phyloP scores from a whole-genome alignment of 2,113 vertebrate species.

The Anoura caudifer region DNA sequence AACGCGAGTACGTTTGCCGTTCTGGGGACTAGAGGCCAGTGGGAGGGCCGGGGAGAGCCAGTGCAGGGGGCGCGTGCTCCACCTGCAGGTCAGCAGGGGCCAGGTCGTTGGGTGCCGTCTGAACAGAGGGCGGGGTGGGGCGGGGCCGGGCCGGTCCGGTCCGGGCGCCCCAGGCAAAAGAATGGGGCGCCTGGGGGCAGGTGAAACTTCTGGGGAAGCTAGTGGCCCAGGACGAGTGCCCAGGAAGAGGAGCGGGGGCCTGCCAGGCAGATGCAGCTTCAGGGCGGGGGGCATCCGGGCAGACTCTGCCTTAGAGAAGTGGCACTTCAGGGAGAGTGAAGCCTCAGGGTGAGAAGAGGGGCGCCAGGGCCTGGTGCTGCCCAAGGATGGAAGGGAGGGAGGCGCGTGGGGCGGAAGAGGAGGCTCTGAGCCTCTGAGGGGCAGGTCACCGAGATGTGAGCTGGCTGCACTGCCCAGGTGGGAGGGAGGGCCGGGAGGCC shows the following conservation, averaged over 20 bases:
- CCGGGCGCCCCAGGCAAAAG: neutral
- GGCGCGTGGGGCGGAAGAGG: rapidly evolving
- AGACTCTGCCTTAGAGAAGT: neutral
- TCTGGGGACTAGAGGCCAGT: no score
- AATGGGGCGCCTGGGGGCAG: neutral
- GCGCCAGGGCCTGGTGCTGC: neutral
- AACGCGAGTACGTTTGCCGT: neutral
- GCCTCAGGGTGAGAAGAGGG: neutral
- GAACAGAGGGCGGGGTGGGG: neutral
- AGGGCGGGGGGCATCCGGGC: no score
- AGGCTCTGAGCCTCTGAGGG: neutral
- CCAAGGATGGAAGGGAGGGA: rapidly evolving
- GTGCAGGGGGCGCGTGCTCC: neutral
- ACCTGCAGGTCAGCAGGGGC: neutral
- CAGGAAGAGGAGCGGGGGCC: no score
- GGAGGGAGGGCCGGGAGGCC: no score
- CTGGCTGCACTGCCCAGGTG: neutral
- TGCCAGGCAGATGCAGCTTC: neutral
- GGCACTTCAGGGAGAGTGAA: neutral
- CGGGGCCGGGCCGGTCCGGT: no score
- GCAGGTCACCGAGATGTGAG: neutral
- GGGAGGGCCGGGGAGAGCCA: neutral
- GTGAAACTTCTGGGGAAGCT: neutral
- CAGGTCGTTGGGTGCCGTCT: neutral
- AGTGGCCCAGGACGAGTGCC: neutral